Base-by-base conservation (phyloP, 2,888 invertebrate species). In the Cetonia aurata region DNA sequence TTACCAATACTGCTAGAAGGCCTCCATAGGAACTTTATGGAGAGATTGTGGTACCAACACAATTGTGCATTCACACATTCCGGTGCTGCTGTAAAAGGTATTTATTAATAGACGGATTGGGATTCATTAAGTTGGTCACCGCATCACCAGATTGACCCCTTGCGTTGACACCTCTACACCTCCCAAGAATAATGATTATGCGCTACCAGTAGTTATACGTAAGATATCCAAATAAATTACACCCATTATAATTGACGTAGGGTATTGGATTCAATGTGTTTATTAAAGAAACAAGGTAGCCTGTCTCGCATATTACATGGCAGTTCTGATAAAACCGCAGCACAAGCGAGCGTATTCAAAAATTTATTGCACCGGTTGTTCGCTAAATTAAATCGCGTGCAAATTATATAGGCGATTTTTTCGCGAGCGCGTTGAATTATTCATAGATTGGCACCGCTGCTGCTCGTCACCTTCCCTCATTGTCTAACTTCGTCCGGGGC, bases 341-440 rank as follows among this genome's bases (percentile, higher is more conserved):
- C 37, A 37, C 17, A 55, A 55, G 37, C 33, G 10, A n/a, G 52
- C n/a, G 42, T 37, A 41, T 69, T 69, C 52, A 57, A 59, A 69
- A 59, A 50, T 59, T 68, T 69, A 50, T 69, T 52, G 59, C 33
- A 50, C 48, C 69, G 59, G 69, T 4, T 25, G 25, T 60, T 69
- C 55, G 10, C 13, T 67, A 67, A 67, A 55, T 67, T 67, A 67
- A 67, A 25, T 67, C 50, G 55, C 67, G 67, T 67, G 67, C 67
- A 56, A 67, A 67, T 67, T 67, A 53, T 67, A 44, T 42, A 53
- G 37, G 33, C 19, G 37, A 37, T 56, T 56, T 56, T 33, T 37
- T 55, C 53, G 19, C 15, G 37, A 15, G 12, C 48, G 19, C 33
- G 37, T 37, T 68, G 68, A 68, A 68, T 68, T 57, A 68, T 68